A percentile compares a stretch with the other conserved stretches of the same genome.
These are phyloP conservation scores for Drosophila melanica DNA, from an alignment of 1,140 invertebrate species.

Conservation along the genomic window DNA sequence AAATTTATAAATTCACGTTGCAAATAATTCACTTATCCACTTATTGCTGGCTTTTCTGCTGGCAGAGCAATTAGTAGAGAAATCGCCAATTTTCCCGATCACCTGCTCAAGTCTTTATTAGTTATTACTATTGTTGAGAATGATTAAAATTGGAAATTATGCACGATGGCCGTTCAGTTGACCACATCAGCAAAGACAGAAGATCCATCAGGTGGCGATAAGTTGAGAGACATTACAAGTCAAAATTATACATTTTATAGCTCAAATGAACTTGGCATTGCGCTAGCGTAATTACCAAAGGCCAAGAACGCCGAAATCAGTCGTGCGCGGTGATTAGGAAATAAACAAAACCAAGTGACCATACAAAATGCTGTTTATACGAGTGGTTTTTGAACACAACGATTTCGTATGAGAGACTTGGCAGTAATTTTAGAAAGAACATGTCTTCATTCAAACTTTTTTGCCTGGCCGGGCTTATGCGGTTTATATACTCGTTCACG, in stretches of 20 bases:
- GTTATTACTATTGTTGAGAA: background rate
- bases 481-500: too few species aligned
- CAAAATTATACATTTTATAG: conserved; percentile 60
- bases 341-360: conserved; percentile 41
- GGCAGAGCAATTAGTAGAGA: conserved; percentile 11
- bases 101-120: conserved; percentile 13
- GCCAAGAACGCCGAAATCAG: conserved; percentile 64
- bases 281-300: conserved; percentile 62
- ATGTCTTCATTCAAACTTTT: too few species aligned
- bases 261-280: conserved; percentile 72
- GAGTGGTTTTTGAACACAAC: background rate
- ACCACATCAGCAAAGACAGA: background rate
- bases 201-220: conserved; percentile 40
- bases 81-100: conserved; percentile 8
- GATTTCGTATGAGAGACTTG: background rate
- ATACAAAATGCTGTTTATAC: conserved; percentile 5
- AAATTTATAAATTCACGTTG: conserved; percentile 5
- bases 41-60: conserved; percentile 2
- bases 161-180: conserved; percentile 23
- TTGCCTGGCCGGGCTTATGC: too few species aligned
- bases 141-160: conserved; percentile 23
- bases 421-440: background rate
- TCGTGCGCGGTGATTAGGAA: conserved; percentile 68
- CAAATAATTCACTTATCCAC: conserved; percentile 7
- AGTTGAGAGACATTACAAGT: conserved; percentile 34